Evolutionary conservation across 1,140 invertebrate genomes (phyloP), one percentile per base, ranked within the genome.

Genomic region (Drosophila malerkotliana): DNA sequence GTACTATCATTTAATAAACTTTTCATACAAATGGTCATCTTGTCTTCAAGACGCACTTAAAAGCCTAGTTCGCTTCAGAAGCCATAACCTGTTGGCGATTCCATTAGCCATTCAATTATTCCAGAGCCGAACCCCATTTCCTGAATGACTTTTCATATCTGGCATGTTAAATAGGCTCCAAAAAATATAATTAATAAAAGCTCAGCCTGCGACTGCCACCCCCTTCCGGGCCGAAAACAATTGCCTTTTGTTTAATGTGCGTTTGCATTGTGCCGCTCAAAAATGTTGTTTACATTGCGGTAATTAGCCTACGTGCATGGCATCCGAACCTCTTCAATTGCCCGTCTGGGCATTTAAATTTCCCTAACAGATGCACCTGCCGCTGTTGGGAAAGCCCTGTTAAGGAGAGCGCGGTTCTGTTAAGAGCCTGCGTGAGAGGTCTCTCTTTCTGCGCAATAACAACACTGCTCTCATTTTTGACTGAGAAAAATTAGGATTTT

Each of bases 211-310:
- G 12, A 9, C 9, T 12, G 41, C n/a, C 26, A 30, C 21, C 30
- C 37, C 52, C 39, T 39, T 72, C 63, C 63, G 63, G 45, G 34
- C 34, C 41, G n/a, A 73, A 52, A 64, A 56, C 58, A 63, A 73
- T 52, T 73, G 69, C 30, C 51, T 51, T 72, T 72, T 68, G 61
- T 62, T 74, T 73, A 77, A 84, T 85, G 60, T 77, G 77, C 75
- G 80, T 84, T 84, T 84, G 80, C 81, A 81, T 85, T 77, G 72
- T 57, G 72, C 67, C 77, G 69, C 72, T 56, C 72, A 56, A 80
- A 85, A 85, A 81, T 85, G 67, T 85, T 74, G 79, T 84, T 80
- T 81, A 85, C 82, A 85, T 81, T 77, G 81, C 79, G 77, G 84
- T 84, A 84, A 84, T 84, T 84, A 84, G 82, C 77, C 79, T 85